A percentile compares a stretch with the other conserved stretches of the same genome.
Evolutionary conservation across 2,888 invertebrate species (phyloP).

Genomic region (Creontiades dilutus): DNA sequence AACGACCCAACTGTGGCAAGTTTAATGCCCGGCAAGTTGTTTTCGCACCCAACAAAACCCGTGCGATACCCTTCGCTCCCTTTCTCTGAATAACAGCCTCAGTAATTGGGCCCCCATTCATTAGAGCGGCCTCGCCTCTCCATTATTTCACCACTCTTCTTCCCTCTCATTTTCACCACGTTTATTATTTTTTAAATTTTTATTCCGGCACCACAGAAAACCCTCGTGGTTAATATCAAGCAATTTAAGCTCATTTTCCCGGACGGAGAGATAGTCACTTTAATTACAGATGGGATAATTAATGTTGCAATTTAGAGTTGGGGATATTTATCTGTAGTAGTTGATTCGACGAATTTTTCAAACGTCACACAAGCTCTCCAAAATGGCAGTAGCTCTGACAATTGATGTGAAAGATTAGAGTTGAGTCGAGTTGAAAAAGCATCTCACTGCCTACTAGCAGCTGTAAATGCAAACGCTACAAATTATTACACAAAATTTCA

Average conservation of each 20-base stretch:
- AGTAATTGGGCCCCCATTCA: constrained; percentile 28
- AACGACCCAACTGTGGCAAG: not conserved
- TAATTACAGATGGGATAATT: constrained; percentile 11
- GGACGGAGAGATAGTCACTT: not conserved
- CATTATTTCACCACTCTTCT: not conserved
- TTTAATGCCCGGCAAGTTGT: constrained; percentile 21
- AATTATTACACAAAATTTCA: too few species aligned
- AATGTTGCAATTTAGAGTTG: constrained; percentile 17
- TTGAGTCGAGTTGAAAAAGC: too few species aligned
- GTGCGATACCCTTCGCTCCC: not conserved
- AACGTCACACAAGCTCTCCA: not conserved
- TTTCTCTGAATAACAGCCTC: constrained; percentile 23
- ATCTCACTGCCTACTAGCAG: too few species aligned
- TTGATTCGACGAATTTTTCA: constrained; percentile 8
- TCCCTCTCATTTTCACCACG: not conserved
- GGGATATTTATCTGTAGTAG: not conserved
- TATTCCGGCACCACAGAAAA: not conserved
- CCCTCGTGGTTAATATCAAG: constrained; percentile 26
- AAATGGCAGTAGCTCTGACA: not conserved
- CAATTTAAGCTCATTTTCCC: constrained; percentile 21
- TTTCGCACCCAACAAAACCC: constrained; percentile 26
- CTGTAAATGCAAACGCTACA: too few species aligned
- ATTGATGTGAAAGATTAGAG: too few species aligned
- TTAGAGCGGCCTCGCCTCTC: not conserved
- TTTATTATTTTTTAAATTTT: not conserved